Percentiles rank a stretch among this genome's conserved stretches.
Conservation (phyloP, 2,797 vertebrate genomes). For the Brachymystax lenok region DNA sequence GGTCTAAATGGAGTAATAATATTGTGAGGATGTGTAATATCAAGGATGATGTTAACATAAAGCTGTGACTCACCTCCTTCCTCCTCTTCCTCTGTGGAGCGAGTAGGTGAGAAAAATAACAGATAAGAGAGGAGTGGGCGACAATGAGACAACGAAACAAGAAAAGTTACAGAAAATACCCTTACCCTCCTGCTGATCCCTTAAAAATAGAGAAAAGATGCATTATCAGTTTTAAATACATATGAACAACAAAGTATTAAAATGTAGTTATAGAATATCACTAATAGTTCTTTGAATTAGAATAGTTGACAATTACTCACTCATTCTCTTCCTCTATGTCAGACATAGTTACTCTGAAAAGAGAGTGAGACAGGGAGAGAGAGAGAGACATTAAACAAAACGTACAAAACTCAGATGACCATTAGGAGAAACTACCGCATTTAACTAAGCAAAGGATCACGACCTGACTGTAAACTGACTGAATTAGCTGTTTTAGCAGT, state of each 20-base stretch:
- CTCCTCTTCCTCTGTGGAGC: constrained; percentile 63
- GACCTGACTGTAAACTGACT: neutral
- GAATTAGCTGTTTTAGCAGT: too few species aligned
- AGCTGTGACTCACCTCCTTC: constrained; percentile 64
- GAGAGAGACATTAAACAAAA: neutral
- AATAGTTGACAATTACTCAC: constrained; percentile 53
- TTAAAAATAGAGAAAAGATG: constrained; percentile 29
- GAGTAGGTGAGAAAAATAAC: neutral
- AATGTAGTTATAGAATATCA: neutral
- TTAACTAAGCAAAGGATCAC: neutral
- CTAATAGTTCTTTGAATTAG: neutral
- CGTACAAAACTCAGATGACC: neutral
- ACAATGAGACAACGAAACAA: neutral
- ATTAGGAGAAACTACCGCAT: neutral
- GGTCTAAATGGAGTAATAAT: neutral
- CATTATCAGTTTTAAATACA: constrained; percentile 9
- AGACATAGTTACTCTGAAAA: constrained; percentile 60
- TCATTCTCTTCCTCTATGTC: constrained; percentile 60
- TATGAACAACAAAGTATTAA: neutral
- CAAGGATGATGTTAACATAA: neutral
- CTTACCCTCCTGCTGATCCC: constrained; percentile 66
- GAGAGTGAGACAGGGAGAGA: constrained; percentile 11
- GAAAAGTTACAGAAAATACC: neutral
- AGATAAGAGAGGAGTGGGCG: neutral
- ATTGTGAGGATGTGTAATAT: neutral